These are phyloP conservation scores for Psittacara wagleri DNA, from an alignment of 2,113 vertebrate species.

Conservation along the genomic window DNA sequence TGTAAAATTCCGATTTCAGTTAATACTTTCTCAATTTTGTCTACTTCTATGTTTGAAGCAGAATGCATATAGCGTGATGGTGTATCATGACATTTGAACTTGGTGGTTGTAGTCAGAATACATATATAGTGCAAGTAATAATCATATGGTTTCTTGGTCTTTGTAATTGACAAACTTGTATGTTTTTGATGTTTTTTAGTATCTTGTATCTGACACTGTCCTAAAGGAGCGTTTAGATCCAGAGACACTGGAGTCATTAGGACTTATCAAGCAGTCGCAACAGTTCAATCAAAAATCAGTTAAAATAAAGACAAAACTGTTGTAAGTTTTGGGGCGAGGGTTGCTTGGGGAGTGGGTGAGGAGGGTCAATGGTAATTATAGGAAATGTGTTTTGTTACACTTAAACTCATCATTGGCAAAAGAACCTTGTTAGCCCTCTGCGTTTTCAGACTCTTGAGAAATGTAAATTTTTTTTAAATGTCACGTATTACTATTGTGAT, in stretches of 20 bases:
- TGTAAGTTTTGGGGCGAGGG: constrained; percentile 81
- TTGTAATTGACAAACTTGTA: not conserved
- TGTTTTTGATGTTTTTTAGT: constrained; percentile 71
- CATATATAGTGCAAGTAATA: not conserved
- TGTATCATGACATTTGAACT: not conserved
- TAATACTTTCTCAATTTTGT: not conserved
- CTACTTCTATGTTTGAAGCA: not conserved
- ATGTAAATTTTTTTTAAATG: not conserved
- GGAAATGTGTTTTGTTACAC: not conserved
- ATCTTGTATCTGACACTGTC: constrained; percentile 92
- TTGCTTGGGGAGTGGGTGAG: not conserved
- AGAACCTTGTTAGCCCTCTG: not conserved
- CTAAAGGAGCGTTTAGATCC: constrained; percentile 96
- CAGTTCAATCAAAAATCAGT: constrained; percentile 99
- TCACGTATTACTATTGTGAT: not conserved
- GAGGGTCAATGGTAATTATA: not conserved
- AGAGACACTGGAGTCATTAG: constrained; percentile 94
- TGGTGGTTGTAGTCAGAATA: not conserved
- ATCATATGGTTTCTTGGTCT: not conserved
- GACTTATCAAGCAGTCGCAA: constrained; percentile 97
- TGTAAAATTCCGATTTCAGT: not conserved
- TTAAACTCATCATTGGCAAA: not conserved
- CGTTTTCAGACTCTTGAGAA: not conserved
- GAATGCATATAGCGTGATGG: not conserved
- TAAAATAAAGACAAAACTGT: constrained; percentile 99